Evolutionary conservation across 2,797 vertebrate species (phyloP).

Genomic region (Myotis vivesi): DNA sequence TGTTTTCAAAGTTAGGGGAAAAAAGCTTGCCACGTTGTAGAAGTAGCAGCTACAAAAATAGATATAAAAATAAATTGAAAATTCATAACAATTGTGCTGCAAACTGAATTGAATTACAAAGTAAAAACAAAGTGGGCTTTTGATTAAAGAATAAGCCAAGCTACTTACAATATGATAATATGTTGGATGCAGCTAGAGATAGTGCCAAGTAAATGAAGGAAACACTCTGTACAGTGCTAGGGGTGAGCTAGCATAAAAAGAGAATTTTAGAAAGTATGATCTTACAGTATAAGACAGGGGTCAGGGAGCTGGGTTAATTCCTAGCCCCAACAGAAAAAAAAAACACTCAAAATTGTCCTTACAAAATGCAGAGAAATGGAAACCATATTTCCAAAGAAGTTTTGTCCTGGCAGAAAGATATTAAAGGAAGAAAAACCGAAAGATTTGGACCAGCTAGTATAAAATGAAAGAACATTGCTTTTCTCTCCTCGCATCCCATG

Average conservation of each 20-base stretch:
- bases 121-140: slow-evolving; percentile 69
- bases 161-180: slow-evolving; percentile 51
- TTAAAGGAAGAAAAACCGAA: slow-evolving; percentile 38
- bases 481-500: neutral
- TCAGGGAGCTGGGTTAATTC: slow-evolving; percentile 14
- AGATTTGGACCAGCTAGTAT: neutral
- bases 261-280: slow-evolving; percentile 7
- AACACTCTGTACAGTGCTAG: neutral
- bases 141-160: slow-evolving; percentile 58
- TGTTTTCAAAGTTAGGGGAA: slow-evolving; percentile 71
- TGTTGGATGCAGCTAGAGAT: slow-evolving; percentile 1
- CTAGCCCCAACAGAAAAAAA: slow-evolving; percentile 1
- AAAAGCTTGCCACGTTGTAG: slow-evolving; percentile 63
- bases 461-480: neutral
- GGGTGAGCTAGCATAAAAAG: neutral
- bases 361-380: neutral
- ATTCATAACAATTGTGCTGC: slow-evolving; percentile 72
- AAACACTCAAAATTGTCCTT: neutral
- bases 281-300: neutral
- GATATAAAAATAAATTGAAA: slow-evolving; percentile 73
- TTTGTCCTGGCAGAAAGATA: neutral
- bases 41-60: slow-evolving; percentile 77
- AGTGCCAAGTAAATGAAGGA: slow-evolving; percentile 18
- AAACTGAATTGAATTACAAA: slow-evolving; percentile 68
- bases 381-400: neutral